Evolutionary conservation across 2,113 vertebrate genomes (phyloP).

Genomic region (Otis tarda): DNA sequence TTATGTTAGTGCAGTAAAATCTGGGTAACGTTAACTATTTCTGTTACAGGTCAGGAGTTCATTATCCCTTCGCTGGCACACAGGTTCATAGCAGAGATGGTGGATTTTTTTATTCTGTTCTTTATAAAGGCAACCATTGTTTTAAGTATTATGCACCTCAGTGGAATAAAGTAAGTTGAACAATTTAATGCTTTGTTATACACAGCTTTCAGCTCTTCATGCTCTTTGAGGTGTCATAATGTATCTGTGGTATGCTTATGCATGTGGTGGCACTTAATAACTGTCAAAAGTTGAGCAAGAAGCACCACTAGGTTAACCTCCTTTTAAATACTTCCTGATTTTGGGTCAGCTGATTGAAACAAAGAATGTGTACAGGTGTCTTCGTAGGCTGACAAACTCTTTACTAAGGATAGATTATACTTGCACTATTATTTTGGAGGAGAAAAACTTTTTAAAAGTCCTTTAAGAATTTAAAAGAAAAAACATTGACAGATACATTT

Average conservation of each 20-base stretch:
- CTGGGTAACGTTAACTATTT: conserved; percentile 2
- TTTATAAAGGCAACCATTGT: conserved; percentile 94
- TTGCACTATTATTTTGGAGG: not conserved
- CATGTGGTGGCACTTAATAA: not conserved
- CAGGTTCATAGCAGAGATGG: conserved; percentile 92
- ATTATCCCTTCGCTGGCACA: conserved; percentile 89
- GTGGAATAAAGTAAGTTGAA: conserved; percentile 93
- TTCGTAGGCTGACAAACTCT: not conserved
- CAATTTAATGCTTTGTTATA: not conserved
- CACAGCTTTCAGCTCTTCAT: not conserved
- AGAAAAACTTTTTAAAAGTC: not conserved
- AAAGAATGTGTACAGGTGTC: not conserved
- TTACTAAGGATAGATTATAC: not conserved
- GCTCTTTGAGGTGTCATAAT: not conserved
- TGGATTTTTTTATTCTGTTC: conserved; percentile 95
- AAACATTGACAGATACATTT: not conserved
- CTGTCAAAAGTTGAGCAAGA: not conserved
- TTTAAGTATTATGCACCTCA: conserved; percentile 93
- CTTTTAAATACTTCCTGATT: not conserved
- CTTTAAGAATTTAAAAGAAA: not conserved
- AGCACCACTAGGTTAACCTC: not conserved
- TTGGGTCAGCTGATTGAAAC: not conserved
- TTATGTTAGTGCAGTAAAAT: not conserved
- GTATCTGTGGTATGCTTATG: not conserved
- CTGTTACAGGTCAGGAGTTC: conserved; percentile 87